These are phyloP conservation scores for Platyura marginata DNA, from an alignment of 1,140 invertebrate species.

Conservation along the genomic window DNA sequence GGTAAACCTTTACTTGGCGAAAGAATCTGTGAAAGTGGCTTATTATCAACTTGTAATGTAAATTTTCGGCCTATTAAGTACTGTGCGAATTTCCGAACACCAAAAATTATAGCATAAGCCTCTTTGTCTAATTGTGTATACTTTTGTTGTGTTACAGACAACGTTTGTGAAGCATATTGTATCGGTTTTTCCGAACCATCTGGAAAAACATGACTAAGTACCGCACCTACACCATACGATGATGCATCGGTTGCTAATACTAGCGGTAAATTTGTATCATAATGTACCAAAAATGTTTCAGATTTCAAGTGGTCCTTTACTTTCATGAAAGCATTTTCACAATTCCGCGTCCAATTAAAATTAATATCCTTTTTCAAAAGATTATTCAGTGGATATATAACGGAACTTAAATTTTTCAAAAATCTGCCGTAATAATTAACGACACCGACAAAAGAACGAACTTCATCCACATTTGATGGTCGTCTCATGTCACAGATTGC, in stretches of 20 bases:
- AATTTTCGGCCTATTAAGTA: conserved; percentile 28
- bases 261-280: conserved; percentile 26
- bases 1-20: conserved; percentile 11
- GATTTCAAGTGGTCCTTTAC: conserved; percentile 14
- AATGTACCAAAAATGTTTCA: conserved; percentile 19
- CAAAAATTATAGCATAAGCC: conserved; percentile 27
- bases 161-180: conserved; percentile 25
- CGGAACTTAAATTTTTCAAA: conserved; percentile 7
- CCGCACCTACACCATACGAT: conserved; percentile 23
- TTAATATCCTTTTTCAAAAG: conserved; percentile 9
- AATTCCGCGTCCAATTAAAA: conserved; percentile 10
- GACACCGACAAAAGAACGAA: conserved; percentile 10
- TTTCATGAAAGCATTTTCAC: conserved; percentile 9
- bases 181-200: conserved; percentile 26
- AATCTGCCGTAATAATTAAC: conserved; percentile 7
- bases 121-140: conserved; percentile 34
- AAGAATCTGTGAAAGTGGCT: conserved; percentile 25
- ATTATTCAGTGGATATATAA: conserved; percentile 9
- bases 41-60: conserved; percentile 27
- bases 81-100: conserved; percentile 28
- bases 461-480: conserved; percentile 7
- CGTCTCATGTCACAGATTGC: conserved; percentile 8
- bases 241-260: conserved; percentile 26
- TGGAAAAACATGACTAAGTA: conserved; percentile 20
- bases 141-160: conserved; percentile 25